Base-by-base conservation (phyloP, 2,888 invertebrate species). In the Epiperipatus broadwayi region DNA sequence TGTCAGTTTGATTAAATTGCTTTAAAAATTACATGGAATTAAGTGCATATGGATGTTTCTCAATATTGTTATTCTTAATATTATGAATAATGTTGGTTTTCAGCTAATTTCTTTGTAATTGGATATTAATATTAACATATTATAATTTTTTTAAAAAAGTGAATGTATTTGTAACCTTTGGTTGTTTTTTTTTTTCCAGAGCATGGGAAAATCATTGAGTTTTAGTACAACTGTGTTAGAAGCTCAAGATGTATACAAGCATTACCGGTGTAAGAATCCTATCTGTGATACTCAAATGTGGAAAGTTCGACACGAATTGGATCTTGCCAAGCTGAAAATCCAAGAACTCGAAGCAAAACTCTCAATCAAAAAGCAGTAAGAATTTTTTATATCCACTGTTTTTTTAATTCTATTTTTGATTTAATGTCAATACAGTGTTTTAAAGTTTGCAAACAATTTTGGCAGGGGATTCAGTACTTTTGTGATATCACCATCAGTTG, bases 251-350 rank as follows among this genome's bases (percentile, higher is more conserved):
- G 71, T 77, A 44, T 59, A 78, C 30, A 68, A 70, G 47, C 72
- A 75, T 52, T 77, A 78, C 55, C 69, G 74, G 41, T 76, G 79
- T 58, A 70, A 70, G 41, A 79, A 80, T 60, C 75, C 75, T 44
- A 75, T 70, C 57, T 83, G 70, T 66, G 83, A 70, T 64, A 75
- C 70, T 52, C 80, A 73, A 61, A 65, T 85, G 46, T 85, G 85
- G 84, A 81, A 84, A 54, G 80, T 83, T 33, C 76, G 79, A 50
- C 78, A 85, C 56, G 84, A 89, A 57, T 67, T 89, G 49, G 84
- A 85, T 58, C 72, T 84, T 61, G 80, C 85, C 1, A 68, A 75
- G 49, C 67, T 83, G 51, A 71, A 80, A 52, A 78, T 84, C 50
- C 72, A 79, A 42, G 80, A 84, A 57, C 64, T 89, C 52, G 80